Conservation (phyloP, 2,797 vertebrate genomes). For the Centropyge bicolor region DNA sequence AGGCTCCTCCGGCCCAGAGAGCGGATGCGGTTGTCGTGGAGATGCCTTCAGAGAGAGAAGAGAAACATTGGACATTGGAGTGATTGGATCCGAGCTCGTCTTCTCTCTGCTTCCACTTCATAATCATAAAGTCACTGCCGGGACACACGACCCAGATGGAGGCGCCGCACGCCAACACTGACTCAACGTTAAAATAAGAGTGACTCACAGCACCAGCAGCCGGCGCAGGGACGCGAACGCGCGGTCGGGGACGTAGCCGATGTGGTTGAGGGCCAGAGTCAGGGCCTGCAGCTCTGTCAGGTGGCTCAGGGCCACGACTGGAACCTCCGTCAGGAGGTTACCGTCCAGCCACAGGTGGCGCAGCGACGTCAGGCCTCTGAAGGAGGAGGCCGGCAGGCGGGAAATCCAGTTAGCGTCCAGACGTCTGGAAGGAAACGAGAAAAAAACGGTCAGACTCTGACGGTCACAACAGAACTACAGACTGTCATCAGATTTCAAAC, state of each 20-base stretch:
- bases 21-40: constrained; percentile 92
- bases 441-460: no score
- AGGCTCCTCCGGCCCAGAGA: constrained; percentile 91
- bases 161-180: no score
- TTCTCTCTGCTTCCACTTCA: no score
- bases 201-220: constrained; percentile 91
- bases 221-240: constrained; percentile 88
- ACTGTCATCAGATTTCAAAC: no score
- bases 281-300: constrained; percentile 88
- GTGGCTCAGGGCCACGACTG: constrained; percentile 84
- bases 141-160: no score
- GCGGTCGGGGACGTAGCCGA: constrained; percentile 87
- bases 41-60: constrained; percentile 83
- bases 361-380: constrained; percentile 86
- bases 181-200: neutral
- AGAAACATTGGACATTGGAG: no score
- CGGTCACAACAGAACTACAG: neutral
- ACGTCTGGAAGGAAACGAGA: constrained; percentile 73
- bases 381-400: constrained; percentile 85
- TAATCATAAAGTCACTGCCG: no score
- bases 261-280: constrained; percentile 90
- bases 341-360: constrained; percentile 91
- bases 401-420: constrained; percentile 91
- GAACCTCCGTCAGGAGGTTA: constrained; percentile 88
- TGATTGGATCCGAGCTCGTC: no score